These are phyloP conservation scores for Drosophila lini DNA, from an alignment of 1,140 invertebrate species.

Conservation along the genomic window DNA sequence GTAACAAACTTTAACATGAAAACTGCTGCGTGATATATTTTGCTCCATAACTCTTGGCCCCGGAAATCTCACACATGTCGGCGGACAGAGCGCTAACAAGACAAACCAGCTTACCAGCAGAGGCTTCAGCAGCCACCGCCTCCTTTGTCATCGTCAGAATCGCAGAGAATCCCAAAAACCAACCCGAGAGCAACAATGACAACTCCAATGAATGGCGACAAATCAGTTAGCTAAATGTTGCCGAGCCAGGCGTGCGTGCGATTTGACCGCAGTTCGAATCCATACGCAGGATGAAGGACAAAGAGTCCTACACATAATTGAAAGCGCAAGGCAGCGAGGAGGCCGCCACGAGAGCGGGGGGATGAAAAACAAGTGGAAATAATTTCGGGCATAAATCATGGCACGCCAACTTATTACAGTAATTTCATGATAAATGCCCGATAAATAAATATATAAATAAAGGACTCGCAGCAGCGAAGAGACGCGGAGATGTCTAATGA, in stretches of 20 bases:
- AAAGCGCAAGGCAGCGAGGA: constrained; percentile 27
- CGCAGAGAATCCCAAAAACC: constrained; percentile 27
- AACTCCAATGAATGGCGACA: constrained; percentile 54
- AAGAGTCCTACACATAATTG: constrained; percentile 50
- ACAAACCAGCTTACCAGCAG: constrained; percentile 36
- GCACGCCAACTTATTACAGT: constrained; percentile 55
- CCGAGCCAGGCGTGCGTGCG: constrained; percentile 56
- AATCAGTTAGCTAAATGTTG: constrained; percentile 56
- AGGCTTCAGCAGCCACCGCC: constrained; percentile 26
- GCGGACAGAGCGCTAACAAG: constrained; percentile 39
- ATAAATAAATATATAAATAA: constrained; percentile 65
- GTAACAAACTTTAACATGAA: not conserved
- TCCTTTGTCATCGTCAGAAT: constrained; percentile 39
- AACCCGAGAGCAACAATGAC: constrained; percentile 47
- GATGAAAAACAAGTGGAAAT: constrained; percentile 43
- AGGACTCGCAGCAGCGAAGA: not conserved
- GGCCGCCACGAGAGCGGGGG: not conserved
- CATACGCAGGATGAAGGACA: constrained; percentile 33
- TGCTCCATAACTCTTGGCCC: constrained; percentile 20
- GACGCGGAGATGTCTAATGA: constrained; percentile 26
- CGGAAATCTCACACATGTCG: constrained; percentile 32
- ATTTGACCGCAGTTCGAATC: constrained; percentile 61
- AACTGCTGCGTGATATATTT: constrained; percentile 20
- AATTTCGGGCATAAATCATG: constrained; percentile 51
- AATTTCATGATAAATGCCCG: constrained; percentile 66